phyloP scores from a whole-genome alignment of 2,888 invertebrate genomes.

The Julus scandinavius region DNA sequence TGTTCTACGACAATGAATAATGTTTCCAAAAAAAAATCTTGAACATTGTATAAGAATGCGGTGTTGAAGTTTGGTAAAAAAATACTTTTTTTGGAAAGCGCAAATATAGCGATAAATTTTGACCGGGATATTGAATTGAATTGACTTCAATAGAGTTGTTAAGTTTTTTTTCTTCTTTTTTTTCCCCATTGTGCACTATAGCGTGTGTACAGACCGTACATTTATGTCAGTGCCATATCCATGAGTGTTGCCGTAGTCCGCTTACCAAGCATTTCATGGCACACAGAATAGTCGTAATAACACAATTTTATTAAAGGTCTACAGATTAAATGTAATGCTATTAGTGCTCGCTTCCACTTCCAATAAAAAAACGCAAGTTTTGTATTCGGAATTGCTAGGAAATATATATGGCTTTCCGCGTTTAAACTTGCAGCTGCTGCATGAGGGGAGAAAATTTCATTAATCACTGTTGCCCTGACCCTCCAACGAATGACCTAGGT shows the following conservation, averaged over 20 bases:
- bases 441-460: not conserved
- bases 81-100: not conserved
- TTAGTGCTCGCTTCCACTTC: not conserved
- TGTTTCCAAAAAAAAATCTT: not conserved
- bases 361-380: not conserved
- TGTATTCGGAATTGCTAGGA: not conserved
- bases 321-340: constrained; percentile 15
- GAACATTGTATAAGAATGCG: not conserved
- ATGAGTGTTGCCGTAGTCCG: not conserved
- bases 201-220: not conserved
- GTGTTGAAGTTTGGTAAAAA: not conserved
- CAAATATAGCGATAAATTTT: constrained; percentile 2
- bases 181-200: not conserved
- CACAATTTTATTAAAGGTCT: not conserved
- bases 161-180: not conserved
- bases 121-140: constrained; percentile 15
- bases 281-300: constrained; percentile 23
- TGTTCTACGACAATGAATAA: not conserved
- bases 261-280: constrained; percentile 15
- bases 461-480: not conserved
- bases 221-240: not conserved
- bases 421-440: not conserved
- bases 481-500: not conserved
- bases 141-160: constrained; percentile 28
- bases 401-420: not conserved